phyloP scores from a whole-genome alignment of 2,113 vertebrate genomes.

The Crotophaga sulcirostris region DNA sequence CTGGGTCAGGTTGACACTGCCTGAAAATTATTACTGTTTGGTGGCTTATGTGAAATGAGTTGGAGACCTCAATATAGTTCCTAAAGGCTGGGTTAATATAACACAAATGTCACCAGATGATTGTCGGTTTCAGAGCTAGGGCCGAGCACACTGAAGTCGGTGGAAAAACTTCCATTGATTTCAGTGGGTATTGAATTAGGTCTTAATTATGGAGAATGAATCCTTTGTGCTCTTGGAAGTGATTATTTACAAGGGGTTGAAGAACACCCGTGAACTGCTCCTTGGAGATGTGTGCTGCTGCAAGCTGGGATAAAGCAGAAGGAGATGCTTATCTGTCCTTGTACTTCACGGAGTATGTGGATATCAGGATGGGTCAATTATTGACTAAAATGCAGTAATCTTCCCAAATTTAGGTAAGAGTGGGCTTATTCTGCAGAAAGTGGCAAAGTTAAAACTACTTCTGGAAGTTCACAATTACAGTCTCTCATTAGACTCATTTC shows the following conservation, averaged over 20 bases:
- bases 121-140: slow-evolving; percentile 19
- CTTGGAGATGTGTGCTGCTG: neutral
- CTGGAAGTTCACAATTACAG: neutral
- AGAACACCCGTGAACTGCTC: neutral
- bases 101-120: slow-evolving; percentile 54
- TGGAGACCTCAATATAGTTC: slow-evolving; percentile 55
- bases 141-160: neutral
- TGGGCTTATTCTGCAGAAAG: neutral
- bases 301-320: neutral
- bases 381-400: neutral
- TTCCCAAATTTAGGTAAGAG: neutral
- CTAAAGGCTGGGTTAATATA: slow-evolving; percentile 56
- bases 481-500: neutral
- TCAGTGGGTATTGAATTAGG: neutral
- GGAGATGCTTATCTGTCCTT: neutral
- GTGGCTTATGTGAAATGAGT: slow-evolving; percentile 61
- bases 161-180: slow-evolving; percentile 45
- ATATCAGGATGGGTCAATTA: neutral
- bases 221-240: neutral
- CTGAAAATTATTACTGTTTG: slow-evolving; percentile 64
- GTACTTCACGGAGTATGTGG: neutral
- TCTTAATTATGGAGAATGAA: slow-evolving; percentile 46
- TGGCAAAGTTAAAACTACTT: neutral
- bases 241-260: slow-evolving; percentile 10
- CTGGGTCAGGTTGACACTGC: slow-evolving; percentile 63